Evolutionary conservation across 2,888 invertebrate species (phyloP), one percentile per base, ranked within the genome.

Genomic region (Xylophagus ater): DNA sequence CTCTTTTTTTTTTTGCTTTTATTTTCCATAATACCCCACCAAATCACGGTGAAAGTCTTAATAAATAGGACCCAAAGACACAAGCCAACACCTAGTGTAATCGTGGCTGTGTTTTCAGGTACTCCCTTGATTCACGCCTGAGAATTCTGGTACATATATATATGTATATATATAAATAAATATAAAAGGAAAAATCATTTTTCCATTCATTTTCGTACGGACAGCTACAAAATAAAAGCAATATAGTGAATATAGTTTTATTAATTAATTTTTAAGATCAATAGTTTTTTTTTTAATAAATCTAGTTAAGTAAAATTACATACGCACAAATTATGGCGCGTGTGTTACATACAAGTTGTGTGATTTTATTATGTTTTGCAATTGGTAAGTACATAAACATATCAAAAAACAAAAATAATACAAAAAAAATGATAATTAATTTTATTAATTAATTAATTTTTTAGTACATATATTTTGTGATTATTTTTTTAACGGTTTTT

Each of bases 21-120:
- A n/a, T n/a, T n/a, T n/a, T n/a, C n/a, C 26, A 18, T 18, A n/a
- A 26, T 24, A 30, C 63, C 62, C 58, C 59, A 53, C 52, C 52
- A 47, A 47, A 49, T 40, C 47, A 48, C 48, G 48, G 57, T 51
- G 52, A 51, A 49, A 55, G 54, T 59, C 64, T 65, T 65, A 59
- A 65, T 65, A 65, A 65, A 65, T 65, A 65, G 65, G 62, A 62
- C 64, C 58, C 55, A 57, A 55, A 56, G 54, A 51, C 49, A 51
- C 49, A 53, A 56, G 59, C 57, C 61, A 64, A 62, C 65, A 65
- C 62, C 63, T 65, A 65, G 65, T 65, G 59, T 60, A 60, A 61
- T 56, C 59, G 60, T 60, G 60, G 60, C 63, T 59, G 61, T 62
- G 58, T 62, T 58, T 60, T 54, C 58, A 56, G 54, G 54, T 57